Evolutionary conservation across 2,888 invertebrate species (phyloP), one percentile per base, ranked within the genome.

Genomic region (Hypsopygia costalis): DNA sequence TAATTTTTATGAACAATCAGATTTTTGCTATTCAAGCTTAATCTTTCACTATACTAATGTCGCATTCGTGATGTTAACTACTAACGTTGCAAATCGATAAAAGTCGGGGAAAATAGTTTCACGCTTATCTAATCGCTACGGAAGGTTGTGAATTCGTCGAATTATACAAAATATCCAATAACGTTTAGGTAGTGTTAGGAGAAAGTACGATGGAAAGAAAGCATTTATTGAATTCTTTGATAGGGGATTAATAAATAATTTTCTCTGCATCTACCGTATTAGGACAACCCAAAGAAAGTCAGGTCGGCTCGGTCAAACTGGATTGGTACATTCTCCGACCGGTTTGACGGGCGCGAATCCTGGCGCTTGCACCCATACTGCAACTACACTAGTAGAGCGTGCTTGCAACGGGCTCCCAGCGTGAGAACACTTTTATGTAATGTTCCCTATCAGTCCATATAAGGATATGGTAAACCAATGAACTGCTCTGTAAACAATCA

Each of bases 301-400:
- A 66, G 70, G 68, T 69, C 68, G 63, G 53, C 55, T 70, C 70
- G 69, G 57, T 59, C 60, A 67, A 78, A 86, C 85, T 78, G 82
- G 83, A 80, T 82, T 73, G 69, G 57, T 49, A 72, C 75, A 71
- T 72, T 76, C 80, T 71, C 44, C 63, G 75, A 86, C 86, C 85
- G 86, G 86, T 87, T 83, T 77, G 74, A 75, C 82, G 75, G 72
- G 69, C 70, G 81, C 80, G 70, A 81, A 82, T 85, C 86, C 85
- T 79, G 82, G 69, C 71, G 62, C 66, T 68, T 59, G 62, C 66
- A 57, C 60, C 52, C 30, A 62, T 58, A 62, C 56, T 47, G 45
- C 38, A 25, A 25, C 25, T 8, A 25, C 6, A 25, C 43, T 42
- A 42, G 47, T 46, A 49, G 10, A 40, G 37, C 39, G 47, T 50